Conservation (phyloP, 2,888 invertebrate species). For the Plemyria rubiginata region DNA sequence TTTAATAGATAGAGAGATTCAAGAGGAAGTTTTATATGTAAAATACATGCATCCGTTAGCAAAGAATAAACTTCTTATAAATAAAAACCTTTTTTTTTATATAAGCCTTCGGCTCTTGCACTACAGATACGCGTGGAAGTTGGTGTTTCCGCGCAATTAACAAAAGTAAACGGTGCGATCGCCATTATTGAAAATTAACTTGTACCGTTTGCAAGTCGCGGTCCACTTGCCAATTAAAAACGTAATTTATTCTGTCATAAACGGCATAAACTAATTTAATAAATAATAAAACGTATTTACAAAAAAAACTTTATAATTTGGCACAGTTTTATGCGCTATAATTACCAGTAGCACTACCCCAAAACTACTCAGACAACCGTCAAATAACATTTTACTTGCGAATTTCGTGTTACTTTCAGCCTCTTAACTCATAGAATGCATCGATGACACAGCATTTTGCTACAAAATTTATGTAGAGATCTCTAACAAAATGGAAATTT, state of each 20-base stretch:
- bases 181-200: slow-evolving; percentile 2
- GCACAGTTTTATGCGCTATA: not conserved
- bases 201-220: not conserved
- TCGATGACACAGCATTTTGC: not conserved
- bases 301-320: no score
- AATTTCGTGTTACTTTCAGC: no score
- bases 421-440: not conserved
- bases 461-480: slow-evolving; percentile 22
- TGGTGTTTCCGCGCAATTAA: not conserved
- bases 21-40: no score
- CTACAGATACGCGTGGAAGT: not conserved
- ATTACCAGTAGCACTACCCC: not conserved
- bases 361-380: not conserved
- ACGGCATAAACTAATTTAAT: no score
- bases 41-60: no score
- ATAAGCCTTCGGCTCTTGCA: not conserved
- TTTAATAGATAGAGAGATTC: no score
- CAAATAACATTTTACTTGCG: no score
- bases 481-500: slow-evolving; percentile 33
- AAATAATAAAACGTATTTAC: no score
- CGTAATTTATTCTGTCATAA: no score
- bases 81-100: no score
- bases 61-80: no score
- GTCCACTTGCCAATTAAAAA: not conserved
- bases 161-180: not conserved